phyloP scores from a whole-genome alignment of 2,888 invertebrate species.

The Agelastica alni region DNA sequence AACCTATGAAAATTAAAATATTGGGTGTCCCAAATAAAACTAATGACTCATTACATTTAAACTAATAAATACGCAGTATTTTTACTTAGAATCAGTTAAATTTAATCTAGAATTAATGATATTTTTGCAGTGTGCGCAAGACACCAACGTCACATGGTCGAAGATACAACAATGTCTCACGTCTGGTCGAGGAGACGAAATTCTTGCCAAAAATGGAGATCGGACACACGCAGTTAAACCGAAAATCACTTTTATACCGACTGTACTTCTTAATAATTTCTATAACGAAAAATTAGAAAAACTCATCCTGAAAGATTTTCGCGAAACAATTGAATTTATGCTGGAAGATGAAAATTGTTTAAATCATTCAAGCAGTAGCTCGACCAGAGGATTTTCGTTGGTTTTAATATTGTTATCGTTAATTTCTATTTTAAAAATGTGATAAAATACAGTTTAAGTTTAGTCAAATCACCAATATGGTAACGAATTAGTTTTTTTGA shows the following conservation, averaged over 20 bases:
- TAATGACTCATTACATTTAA: no score
- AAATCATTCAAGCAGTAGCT: not conserved
- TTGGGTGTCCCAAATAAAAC: no score
- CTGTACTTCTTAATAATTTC: slow-evolving; percentile 54
- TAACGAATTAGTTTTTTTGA: no score
- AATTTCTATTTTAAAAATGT: not conserved
- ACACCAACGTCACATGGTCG: slow-evolving; percentile 39
- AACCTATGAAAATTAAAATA: no score
- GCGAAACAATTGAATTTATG: slow-evolving; percentile 34
- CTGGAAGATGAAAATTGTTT: slow-evolving; percentile 22
- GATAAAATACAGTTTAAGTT: no score
- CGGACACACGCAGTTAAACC: slow-evolving; percentile 49
- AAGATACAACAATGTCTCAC: slow-evolving; percentile 46
- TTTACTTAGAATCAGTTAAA: no score
- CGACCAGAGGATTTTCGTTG: not conserved
- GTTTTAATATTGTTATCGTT: not conserved
- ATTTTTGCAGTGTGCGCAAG: slow-evolving; percentile 51
- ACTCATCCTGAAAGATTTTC: slow-evolving; percentile 38
- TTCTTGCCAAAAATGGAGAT: slow-evolving; percentile 53
- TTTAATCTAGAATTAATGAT: no score
- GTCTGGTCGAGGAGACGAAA: slow-evolving; percentile 46
- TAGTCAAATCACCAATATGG: no score
- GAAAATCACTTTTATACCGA: slow-evolving; percentile 54
- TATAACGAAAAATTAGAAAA: slow-evolving; percentile 36
- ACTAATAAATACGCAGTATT: no score